Evolutionary conservation across 2,113 vertebrate genomes (phyloP), one percentile per base, ranked within the genome.

Genomic region (Petrocephalus microphthalmus): DNA sequence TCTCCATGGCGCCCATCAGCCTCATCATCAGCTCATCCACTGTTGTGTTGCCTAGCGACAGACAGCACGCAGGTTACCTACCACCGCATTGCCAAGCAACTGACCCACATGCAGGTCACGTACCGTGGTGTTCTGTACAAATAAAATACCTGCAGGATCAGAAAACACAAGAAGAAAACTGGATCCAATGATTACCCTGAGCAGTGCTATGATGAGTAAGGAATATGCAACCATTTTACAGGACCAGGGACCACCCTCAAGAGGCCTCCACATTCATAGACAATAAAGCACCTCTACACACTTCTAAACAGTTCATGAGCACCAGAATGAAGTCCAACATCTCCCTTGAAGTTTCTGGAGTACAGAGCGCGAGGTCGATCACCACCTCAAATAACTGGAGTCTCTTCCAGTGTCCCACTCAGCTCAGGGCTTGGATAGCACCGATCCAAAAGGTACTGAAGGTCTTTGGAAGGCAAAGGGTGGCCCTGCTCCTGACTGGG

Each of bases 1-100:
- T 99, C 93, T 99, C 98, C 97, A 98, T 96, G 1, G 98, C 98
- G 90, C 97, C 98, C 96, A 99, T 99, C 93, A 99, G 96, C 94
- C 98, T 97, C 98, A 99, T 99, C 98, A 99, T 99, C 91, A 99
- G 95, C 93, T 99, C 98, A 91, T 99, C 98, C 93, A 99, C 98
- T 90, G 98, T 97, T 87, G 98, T 99, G 95, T 99, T 99, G 91
- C 98, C 98, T 99, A 92, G 93, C 91, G 94, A 96, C 71, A 78
- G 33, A 78, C 71, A 89, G 88, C 85, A 91, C 93, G 92, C 53
- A 93, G 91, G 15, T 78, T 42, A 78, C 71, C 33, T 78, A 78
- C 71, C 0, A 13, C 3, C 15, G 91, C 88, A 89, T 92, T 92
- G 92, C 92, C 90, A 90, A 78, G 90, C 91, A 42, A 78, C 33